Percentiles rank a stretch among this genome's conserved stretches.
Evolutionary conservation across 2,888 invertebrate genomes (phyloP).

Genomic region (Taphrorychus bicolor): DNA sequence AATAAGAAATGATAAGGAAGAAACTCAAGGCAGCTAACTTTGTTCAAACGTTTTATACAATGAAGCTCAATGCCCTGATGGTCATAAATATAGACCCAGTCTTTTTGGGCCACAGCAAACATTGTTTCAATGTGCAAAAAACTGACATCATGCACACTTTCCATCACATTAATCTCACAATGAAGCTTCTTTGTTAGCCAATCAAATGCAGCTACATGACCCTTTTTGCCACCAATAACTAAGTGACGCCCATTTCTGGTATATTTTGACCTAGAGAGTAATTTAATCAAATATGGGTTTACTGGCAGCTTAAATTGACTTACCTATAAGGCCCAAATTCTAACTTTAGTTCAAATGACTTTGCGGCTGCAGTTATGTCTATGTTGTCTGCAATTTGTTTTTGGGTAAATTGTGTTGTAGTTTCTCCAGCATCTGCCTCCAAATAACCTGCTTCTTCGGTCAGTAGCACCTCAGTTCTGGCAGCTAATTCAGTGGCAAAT

Average conservation of each 20-base stretch:
- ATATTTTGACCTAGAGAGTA: constrained; percentile 66
- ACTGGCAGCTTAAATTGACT: too few relatives aligned
- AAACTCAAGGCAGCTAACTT: constrained; percentile 86
- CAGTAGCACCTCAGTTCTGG: constrained; percentile 77
- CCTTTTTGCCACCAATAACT: constrained; percentile 83
- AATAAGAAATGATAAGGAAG: constrained; percentile 97
- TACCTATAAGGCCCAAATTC: constrained; percentile 79
- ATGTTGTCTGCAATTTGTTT: constrained; percentile 80
- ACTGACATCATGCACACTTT: constrained; percentile 88
- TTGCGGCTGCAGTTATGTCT: constrained; percentile 89
- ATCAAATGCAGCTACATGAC: constrained; percentile 96
- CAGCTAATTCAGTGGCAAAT: constrained; percentile 67
- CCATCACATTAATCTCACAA: constrained; percentile 98
- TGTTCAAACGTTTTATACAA: constrained; percentile 86
- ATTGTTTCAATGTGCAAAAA: constrained; percentile 96
- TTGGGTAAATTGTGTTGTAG: constrained; percentile 81
- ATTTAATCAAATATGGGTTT: background rate
- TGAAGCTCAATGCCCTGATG: constrained; percentile 97
- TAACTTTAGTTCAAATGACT: constrained; percentile 81
- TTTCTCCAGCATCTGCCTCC: constrained; percentile 77
- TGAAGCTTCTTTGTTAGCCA: constrained; percentile 95
- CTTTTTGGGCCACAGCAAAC: constrained; percentile 97
- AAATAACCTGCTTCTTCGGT: constrained; percentile 80
- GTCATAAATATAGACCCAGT: constrained; percentile 97
- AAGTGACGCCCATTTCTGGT: constrained; percentile 85